Conservation (phyloP, 2,888 invertebrate genomes). For the Balanococcus diminutus region DNA sequence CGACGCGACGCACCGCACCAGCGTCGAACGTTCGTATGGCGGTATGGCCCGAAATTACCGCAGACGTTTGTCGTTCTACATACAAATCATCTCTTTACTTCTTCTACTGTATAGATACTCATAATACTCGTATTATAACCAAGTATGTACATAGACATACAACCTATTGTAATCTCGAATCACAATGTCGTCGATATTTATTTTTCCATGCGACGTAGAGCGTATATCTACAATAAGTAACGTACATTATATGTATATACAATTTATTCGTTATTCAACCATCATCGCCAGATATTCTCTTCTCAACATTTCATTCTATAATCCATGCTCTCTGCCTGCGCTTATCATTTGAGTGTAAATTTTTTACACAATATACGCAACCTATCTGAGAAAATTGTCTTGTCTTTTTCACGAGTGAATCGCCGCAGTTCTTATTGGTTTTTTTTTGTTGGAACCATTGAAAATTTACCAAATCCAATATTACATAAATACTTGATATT, state of each 20-base stretch:
- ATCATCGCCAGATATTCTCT: background rate
- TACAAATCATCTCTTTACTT: conserved; percentile 4
- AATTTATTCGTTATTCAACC: background rate
- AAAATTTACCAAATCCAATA: too few relatives aligned
- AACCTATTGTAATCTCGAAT: background rate
- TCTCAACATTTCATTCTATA: background rate
- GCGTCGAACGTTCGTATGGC: too few relatives aligned
- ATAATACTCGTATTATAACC: background rate
- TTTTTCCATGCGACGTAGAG: background rate
- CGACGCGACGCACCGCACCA: background rate
- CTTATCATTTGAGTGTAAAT: background rate
- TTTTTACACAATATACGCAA: background rate
- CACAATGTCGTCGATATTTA: background rate
- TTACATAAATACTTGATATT: too few relatives aligned
- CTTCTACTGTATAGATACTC: background rate
- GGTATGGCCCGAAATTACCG: background rate
- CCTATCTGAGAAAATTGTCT: background rate
- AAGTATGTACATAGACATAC: background rate
- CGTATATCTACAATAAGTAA: too few relatives aligned
- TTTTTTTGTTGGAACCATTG: too few relatives aligned
- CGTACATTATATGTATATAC: background rate
- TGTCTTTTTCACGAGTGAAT: too few relatives aligned
- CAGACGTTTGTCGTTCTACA: conserved; percentile 5
- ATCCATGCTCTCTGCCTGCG: background rate
- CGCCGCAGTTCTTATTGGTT: too few relatives aligned